Conservation (phyloP, 1,140 invertebrate genomes). For the Ceratosolen solmsi region DNA sequence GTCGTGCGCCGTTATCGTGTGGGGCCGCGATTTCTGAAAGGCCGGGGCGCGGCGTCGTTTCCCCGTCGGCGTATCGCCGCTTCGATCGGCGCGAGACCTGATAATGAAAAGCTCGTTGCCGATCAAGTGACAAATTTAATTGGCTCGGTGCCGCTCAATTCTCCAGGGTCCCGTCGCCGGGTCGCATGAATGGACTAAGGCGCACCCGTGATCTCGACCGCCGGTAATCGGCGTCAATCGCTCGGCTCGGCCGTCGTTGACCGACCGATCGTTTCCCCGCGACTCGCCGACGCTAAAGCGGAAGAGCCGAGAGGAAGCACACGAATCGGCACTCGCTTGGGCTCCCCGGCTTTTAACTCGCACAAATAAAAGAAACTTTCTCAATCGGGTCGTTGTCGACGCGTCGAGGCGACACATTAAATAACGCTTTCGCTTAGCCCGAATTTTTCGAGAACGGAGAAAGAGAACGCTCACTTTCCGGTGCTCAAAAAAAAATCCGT, state of each 20-base stretch:
- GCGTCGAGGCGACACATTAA: too few species aligned
- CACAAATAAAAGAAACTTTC: conserved; percentile 10
- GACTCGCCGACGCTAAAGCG: too few species aligned
- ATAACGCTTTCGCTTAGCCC: not conserved
- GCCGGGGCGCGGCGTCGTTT: conserved; percentile 19
- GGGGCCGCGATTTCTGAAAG: conserved; percentile 39
- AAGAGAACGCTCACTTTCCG: not conserved
- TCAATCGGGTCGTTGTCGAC: not conserved
- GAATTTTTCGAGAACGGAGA: too few species aligned
- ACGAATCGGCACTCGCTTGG: too few species aligned
- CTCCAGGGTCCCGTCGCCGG: not conserved
- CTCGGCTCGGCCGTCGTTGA: not conserved
- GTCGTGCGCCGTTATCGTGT: conserved; percentile 17
- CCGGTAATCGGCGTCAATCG: not conserved
- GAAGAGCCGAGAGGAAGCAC: too few species aligned
- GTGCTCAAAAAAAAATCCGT: not conserved
- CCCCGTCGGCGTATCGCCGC: not conserved
- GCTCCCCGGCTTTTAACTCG: too few species aligned
- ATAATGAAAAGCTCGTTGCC: conserved; percentile 40
- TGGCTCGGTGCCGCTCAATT: conserved; percentile 16
- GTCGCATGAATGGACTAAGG: not conserved
- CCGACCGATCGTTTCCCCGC: not conserved
- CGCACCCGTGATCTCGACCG: not conserved
- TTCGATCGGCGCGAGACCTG: not conserved
- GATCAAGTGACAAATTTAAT: conserved; percentile 53